Evolutionary conservation across 53 echinoderm and acorn worm genomes (phyloP).

Genomic region (Antedon mediterranea): DNA sequence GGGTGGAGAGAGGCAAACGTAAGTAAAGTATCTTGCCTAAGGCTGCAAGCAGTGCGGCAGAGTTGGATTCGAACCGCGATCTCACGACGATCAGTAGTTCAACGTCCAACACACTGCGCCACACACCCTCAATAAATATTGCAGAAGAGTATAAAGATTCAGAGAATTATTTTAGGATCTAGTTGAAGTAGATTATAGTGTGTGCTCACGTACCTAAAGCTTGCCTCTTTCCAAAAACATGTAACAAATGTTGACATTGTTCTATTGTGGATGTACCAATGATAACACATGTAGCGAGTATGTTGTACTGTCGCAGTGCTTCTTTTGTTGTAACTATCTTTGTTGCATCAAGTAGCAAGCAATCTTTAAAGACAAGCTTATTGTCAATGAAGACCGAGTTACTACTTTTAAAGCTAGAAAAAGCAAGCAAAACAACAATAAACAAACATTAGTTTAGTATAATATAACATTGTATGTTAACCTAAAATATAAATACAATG

Average conservation of each 20-base stretch:
- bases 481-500: background rate
- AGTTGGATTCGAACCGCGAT: too few relatives aligned
- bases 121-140: too few relatives aligned
- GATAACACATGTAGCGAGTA: constrained; percentile 39
- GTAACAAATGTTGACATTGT: background rate
- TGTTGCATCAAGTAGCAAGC: constrained; percentile 7
- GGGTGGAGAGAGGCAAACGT: too few relatives aligned
- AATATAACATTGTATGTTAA: background rate
- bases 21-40: too few relatives aligned
- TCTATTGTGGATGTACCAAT: constrained; percentile 20
- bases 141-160: too few relatives aligned
- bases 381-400: constrained; percentile 26
- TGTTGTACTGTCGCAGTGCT: constrained; percentile 24
- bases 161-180: too few relatives aligned
- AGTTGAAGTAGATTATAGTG: too few relatives aligned
- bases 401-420: constrained; percentile 23
- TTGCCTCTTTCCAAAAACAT: constrained; percentile 7
- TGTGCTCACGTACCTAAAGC: constrained; percentile 6
- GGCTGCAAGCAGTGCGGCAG: too few relatives aligned
- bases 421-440: background rate
- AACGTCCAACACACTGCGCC: too few relatives aligned
- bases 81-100: too few relatives aligned
- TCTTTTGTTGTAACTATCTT: constrained; percentile 7
- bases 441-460: background rate
- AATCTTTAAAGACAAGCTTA: constrained; percentile 33